phyloP scores from a whole-genome alignment of 1,140 invertebrate genomes.

The Lasioglossum albipes region DNA sequence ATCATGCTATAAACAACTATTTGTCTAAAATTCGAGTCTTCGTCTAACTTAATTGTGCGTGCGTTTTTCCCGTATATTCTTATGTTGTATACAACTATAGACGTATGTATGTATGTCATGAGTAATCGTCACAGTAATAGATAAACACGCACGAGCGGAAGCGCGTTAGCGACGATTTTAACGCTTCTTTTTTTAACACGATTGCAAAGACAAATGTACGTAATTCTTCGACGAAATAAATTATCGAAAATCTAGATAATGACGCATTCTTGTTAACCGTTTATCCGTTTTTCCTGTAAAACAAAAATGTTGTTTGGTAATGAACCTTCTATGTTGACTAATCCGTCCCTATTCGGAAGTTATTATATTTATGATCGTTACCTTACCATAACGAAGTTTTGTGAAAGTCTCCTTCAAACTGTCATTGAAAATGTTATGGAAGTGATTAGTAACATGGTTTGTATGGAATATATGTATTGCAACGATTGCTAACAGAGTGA shows the following conservation, averaged over 20 bases:
- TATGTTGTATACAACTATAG: conserved; percentile 53
- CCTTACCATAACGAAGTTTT: conserved; percentile 6
- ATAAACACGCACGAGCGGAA: conserved; percentile 22
- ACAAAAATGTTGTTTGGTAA: conserved; percentile 17
- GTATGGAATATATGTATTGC: background rate
- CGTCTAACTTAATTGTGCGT: conserved; percentile 52
- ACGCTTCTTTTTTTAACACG: conserved; percentile 47
- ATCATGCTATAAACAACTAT: conserved; percentile 33
- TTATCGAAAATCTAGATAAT: conserved; percentile 24
- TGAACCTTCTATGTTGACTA: conserved; percentile 13
- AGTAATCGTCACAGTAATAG: conserved; percentile 21
- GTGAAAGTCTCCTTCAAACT: conserved; percentile 37
- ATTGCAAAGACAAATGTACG: conserved; percentile 36
- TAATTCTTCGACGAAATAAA: conserved; percentile 53
- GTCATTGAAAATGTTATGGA: background rate
- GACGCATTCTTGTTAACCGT: background rate
- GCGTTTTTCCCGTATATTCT: conserved; percentile 38
- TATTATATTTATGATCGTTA: background rate
- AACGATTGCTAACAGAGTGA: background rate
- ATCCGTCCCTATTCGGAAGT: background rate
- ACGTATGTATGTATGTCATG: conserved; percentile 42
- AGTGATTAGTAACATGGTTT: conserved; percentile 45
- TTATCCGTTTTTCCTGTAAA: background rate
- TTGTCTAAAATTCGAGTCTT: conserved; percentile 44
- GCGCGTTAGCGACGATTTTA: conserved; percentile 17